Conservation (phyloP, 2,113 vertebrate species). For the Thamnaconus septentrionalis region DNA sequence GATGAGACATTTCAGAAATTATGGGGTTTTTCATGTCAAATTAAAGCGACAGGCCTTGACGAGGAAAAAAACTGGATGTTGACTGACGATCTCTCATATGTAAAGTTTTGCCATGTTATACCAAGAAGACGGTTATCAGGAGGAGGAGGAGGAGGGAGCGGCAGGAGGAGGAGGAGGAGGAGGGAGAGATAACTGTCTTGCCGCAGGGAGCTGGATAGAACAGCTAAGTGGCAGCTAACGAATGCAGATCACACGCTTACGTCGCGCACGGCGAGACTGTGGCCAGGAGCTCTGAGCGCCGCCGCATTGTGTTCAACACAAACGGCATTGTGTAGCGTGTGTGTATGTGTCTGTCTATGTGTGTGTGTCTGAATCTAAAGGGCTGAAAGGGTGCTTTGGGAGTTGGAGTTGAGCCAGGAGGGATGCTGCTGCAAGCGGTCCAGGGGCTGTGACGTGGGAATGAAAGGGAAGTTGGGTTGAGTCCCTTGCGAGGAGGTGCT, state of each 20-base stretch:
- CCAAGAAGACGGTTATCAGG: background rate
- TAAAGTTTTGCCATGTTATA: constrained; percentile 40
- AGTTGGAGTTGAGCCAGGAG: constrained; percentile 52
- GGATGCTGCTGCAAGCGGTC: constrained; percentile 52
- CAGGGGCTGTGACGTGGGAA: constrained; percentile 51
- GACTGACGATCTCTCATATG: background rate
- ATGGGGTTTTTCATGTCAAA: too few species aligned
- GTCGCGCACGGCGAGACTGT: constrained; percentile 13
- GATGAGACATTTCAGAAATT: too few species aligned
- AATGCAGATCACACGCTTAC: constrained; percentile 60
- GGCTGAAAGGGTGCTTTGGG: constrained; percentile 47
- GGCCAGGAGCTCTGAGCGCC: constrained; percentile 36
- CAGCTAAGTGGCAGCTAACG: constrained; percentile 58
- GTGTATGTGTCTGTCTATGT: constrained; percentile 13
- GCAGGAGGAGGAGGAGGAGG: background rate
- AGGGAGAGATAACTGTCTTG: constrained; percentile 38
- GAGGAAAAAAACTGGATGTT: too few species aligned
- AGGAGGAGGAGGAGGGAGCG: background rate
- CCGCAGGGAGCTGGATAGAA: constrained; percentile 36
- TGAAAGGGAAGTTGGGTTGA: constrained; percentile 51
- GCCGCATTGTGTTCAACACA: constrained; percentile 46
- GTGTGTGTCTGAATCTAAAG: constrained; percentile 12
- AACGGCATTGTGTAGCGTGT: constrained; percentile 32
- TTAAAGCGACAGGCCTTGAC: constrained; percentile 6
- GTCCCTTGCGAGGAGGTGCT: constrained; percentile 23